Conservation (phyloP, 2,888 invertebrate genomes). For the Camponotus fellah region DNA sequence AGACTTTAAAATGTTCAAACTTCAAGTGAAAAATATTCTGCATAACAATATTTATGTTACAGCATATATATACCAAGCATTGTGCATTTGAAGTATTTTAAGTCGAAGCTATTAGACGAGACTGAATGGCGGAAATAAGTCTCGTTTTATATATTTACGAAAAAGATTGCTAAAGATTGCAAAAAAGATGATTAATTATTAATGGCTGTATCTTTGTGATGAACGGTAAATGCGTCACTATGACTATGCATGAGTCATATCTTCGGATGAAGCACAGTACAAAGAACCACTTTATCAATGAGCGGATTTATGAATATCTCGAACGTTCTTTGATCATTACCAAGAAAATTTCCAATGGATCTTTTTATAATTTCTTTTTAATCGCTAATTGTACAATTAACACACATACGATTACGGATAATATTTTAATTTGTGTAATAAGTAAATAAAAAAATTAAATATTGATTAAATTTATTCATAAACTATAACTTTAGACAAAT, state of each 20-base stretch:
- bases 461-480: neutral
- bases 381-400: neutral
- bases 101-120: slow-evolving; percentile 1
- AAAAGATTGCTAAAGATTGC: neutral
- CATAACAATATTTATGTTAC: neutral
- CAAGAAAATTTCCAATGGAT: neutral
- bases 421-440: neutral
- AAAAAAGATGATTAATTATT: slow-evolving; percentile 5
- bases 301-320: neutral
- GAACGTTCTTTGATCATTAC: neutral
- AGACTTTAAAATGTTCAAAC: neutral
- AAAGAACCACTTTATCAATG: slow-evolving; percentile 28
- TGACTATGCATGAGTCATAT: slow-evolving; percentile 28
- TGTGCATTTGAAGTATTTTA: neutral
- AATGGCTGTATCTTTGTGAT: neutral
- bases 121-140: neutral
- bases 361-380: neutral
- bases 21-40: neutral
- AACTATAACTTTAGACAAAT: neutral
- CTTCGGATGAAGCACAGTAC: neutral
- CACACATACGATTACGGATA: neutral
- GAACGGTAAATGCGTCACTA: slow-evolving; percentile 29
- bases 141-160: neutral
- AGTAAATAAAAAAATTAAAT: neutral
- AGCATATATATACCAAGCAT: neutral